A percentile compares a stretch with the other conserved stretches of the same genome.
These are phyloP conservation scores for Cheilosia pagana DNA, from an alignment of 2,888 invertebrate genomes.

Conservation along the genomic window DNA sequence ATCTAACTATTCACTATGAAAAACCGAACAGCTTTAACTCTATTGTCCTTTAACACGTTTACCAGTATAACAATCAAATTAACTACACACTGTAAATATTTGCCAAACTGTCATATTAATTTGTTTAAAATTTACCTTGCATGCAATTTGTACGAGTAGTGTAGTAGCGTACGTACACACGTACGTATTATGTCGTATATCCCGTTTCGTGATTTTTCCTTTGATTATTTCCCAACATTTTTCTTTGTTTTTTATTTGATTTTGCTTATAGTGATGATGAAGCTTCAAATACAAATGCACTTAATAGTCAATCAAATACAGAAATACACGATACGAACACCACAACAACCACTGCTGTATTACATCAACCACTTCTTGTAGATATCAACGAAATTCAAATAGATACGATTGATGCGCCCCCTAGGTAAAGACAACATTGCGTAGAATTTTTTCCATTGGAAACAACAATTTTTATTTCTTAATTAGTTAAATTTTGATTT, in stretches of 20 bases:
- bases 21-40: too few relatives aligned
- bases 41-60: too few relatives aligned
- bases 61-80: neutral
- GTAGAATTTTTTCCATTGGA: conserved; percentile 11
- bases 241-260: conserved; percentile 75
- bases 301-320: conserved; percentile 78
- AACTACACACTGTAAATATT: neutral
- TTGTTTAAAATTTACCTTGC: conserved; percentile 7
- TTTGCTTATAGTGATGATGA: conserved; percentile 79
- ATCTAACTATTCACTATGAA: too few relatives aligned
- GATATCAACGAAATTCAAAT: conserved; percentile 80
- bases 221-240: conserved; percentile 37
- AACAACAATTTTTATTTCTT: neutral
- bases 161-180: neutral
- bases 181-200: neutral
- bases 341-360: conserved; percentile 78
- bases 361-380: conserved; percentile 77
- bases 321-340: conserved; percentile 78
- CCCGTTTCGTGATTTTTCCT: conserved; percentile 4
- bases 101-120: neutral
- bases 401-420: conserved; percentile 81
- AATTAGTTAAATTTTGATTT: neutral
- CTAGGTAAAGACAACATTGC: conserved; percentile 79
- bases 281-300: conserved; percentile 79
- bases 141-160: neutral